These are phyloP conservation scores for Hydrolagus colliei DNA, from an alignment of 2,797 vertebrate species.

Conservation along the genomic window DNA sequence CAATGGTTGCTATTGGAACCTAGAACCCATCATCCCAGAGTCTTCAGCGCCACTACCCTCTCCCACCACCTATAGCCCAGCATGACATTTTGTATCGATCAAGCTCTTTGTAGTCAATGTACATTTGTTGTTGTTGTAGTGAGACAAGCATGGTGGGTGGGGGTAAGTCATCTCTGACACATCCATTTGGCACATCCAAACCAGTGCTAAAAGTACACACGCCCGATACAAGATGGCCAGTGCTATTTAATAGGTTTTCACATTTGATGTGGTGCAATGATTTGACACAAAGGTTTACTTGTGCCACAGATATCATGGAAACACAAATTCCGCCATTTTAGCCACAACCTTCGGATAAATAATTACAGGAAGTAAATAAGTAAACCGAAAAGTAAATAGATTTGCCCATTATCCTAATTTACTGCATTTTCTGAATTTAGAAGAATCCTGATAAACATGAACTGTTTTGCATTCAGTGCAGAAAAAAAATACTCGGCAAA, in stretches of 20 bases:
- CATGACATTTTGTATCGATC: no score
- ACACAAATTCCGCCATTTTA: neutral
- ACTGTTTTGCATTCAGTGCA: neutral
- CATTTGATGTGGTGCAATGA: neutral
- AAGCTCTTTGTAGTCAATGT: no score
- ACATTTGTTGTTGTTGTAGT: no score
- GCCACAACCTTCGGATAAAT: neutral
- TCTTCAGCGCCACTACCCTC: no score
- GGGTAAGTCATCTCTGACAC: no score
- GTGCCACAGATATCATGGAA: neutral
- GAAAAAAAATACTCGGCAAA: neutral
- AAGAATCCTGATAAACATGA: neutral
- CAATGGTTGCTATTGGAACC: no score
- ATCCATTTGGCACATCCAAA: no score
- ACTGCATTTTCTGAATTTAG: neutral
- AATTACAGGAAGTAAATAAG: neutral
- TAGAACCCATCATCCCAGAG: no score
- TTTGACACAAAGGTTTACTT: neutral
- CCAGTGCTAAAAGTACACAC: conserved; percentile 17
- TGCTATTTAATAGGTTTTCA: conserved; percentile 16
- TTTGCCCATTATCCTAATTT: neutral
- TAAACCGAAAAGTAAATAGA: neutral
- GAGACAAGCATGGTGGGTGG: no score
- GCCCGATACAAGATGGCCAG: neutral
- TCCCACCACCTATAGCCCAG: no score